Evolutionary conservation across 1,140 invertebrate species (phyloP).

Genomic region (Leptinotarsa lineolata): DNA sequence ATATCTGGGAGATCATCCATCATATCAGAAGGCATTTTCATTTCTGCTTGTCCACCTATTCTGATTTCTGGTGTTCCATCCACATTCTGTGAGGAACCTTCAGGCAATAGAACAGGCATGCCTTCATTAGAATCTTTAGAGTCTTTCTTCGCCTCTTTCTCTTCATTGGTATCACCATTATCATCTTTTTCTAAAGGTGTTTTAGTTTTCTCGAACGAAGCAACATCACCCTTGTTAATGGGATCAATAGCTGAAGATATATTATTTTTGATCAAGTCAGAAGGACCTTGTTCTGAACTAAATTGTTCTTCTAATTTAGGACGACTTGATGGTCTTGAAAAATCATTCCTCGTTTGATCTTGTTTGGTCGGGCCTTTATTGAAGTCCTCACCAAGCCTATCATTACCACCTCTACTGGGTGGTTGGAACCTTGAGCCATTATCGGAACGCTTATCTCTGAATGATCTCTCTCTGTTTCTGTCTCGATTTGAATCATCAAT

Average conservation of each 20-base stretch:
- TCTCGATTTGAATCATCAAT: not conserved
- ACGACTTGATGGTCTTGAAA: not conserved
- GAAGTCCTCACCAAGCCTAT: not conserved
- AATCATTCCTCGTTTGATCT: not conserved
- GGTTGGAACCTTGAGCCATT: constrained; percentile 2
- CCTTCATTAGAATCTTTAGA: too few relatives aligned
- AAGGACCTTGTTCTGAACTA: not conserved
- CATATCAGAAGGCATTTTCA: constrained; percentile 27
- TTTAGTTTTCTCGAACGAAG: too few relatives aligned
- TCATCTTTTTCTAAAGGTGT: too few relatives aligned
- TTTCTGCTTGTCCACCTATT: not conserved
- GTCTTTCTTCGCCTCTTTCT: too few relatives aligned
- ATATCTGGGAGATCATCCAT: constrained; percentile 25
- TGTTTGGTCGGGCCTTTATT: not conserved
- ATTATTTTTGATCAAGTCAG: too few relatives aligned
- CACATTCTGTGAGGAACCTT: constrained; percentile 3
- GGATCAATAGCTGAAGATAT: too few relatives aligned
- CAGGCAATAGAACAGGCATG: too few relatives aligned
- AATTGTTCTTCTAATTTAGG: not conserved
- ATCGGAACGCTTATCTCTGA: constrained; percentile 2
- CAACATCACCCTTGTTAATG: too few relatives aligned
- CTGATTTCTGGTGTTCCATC: constrained; percentile 28
- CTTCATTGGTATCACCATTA: too few relatives aligned
- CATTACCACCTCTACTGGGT: not conserved
- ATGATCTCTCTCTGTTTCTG: constrained; percentile 19